These are phyloP conservation scores for Trypoxylus dichotomus DNA, from an alignment of 1,140 invertebrate species.

Conservation along the genomic window DNA sequence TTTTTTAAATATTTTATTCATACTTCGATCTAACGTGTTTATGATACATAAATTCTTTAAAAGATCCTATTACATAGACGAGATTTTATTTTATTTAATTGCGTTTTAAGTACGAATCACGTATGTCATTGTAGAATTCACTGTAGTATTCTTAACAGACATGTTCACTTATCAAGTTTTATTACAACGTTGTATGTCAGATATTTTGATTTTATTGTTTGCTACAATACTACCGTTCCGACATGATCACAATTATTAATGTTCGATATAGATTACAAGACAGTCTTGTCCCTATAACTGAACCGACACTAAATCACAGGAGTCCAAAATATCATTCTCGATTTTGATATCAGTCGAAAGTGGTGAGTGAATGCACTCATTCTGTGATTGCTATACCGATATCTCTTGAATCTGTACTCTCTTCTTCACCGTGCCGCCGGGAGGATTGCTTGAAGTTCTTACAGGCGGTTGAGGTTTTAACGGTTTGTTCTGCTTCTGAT, in stretches of 20 bases:
- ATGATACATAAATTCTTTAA: not conserved
- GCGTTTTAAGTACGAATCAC: slow-evolving; percentile 3
- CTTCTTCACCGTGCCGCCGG: slow-evolving; percentile 61
- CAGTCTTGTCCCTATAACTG: slow-evolving; percentile 46
- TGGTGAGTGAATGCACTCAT: slow-evolving; percentile 32
- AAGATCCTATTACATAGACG: not conserved
- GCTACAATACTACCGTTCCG: not conserved
- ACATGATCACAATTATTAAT: not conserved
- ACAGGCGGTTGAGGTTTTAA: slow-evolving; percentile 49
- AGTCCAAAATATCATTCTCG: slow-evolving; percentile 41
- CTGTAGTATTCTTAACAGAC: not conserved
- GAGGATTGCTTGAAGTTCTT: slow-evolving; percentile 52
- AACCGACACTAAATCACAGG: slow-evolving; percentile 50
- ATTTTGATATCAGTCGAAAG: slow-evolving; percentile 43
- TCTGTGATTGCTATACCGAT: slow-evolving; percentile 60
- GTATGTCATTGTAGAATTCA: not conserved
- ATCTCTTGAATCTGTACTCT: slow-evolving; percentile 69
- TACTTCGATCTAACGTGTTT: not conserved
- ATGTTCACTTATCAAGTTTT: not conserved
- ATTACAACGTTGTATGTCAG: not conserved
- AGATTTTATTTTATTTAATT: slow-evolving; percentile 16
- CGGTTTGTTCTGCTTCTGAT: slow-evolving; percentile 38
- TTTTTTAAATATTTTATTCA: not conserved
- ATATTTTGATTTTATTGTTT: not conserved
- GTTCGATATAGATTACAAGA: slow-evolving; percentile 31